Percentiles rank a stretch among this genome's conserved stretches.
phyloP scores from a whole-genome alignment of 2,888 invertebrate genomes.

The Tolmerus cingulatus region DNA sequence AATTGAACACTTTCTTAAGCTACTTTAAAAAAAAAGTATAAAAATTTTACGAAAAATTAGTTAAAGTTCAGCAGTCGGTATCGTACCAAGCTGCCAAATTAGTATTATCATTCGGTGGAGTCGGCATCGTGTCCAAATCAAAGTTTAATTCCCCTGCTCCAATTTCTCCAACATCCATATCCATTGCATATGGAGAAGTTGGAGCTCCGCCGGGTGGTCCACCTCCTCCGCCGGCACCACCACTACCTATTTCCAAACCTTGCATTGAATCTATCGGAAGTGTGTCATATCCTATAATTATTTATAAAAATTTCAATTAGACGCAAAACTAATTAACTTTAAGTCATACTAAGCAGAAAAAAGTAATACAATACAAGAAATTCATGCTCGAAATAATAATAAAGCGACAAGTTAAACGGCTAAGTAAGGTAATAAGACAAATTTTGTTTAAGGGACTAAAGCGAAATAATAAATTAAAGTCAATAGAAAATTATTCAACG shows the following conservation, averaged over 20 bases:
- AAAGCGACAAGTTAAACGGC: not conserved
- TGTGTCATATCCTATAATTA: conserved; percentile 87
- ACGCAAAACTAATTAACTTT: not conserved
- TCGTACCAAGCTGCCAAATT: conserved; percentile 98
- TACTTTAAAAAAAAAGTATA: conserved; percentile 1
- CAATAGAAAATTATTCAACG: not conserved
- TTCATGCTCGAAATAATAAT: not conserved
- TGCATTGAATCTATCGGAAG: conserved; percentile 97
- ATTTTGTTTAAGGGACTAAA: not conserved
- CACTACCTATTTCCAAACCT: conserved; percentile 85
- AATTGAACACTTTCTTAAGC: conserved; percentile 12
- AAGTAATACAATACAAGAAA: not conserved
- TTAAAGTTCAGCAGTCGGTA: conserved; percentile 80
- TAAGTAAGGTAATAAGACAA: not conserved
- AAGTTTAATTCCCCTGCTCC: conserved; percentile 79
- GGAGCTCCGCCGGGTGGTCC: conserved; percentile 62
- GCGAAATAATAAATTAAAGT: not conserved
- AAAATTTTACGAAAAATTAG: not conserved
- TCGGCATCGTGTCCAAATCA: conserved; percentile 79
- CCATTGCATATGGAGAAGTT: conserved; percentile 77
- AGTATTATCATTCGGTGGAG: conserved; percentile 88
- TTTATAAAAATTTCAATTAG: not conserved
- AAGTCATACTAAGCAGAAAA: not conserved
- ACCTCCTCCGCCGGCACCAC: conserved; percentile 55
- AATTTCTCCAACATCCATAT: conserved; percentile 85